Percentiles rank a stretch among this genome's conserved stretches.
Conservation (phyloP, 1,140 invertebrate species). For the Ruditapes philippinarum region DNA sequence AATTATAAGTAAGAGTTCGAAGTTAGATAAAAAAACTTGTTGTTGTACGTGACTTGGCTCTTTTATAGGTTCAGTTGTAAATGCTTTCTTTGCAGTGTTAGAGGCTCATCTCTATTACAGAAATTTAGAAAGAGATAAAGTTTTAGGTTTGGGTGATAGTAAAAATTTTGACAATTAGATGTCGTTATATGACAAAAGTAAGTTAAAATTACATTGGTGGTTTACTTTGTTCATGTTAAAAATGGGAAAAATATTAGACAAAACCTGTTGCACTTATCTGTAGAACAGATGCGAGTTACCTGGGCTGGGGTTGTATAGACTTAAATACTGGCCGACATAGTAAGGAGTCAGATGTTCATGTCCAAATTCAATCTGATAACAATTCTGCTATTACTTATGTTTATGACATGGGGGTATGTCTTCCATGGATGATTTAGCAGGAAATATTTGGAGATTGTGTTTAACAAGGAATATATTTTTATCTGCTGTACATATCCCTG, state of each 20-base stretch:
- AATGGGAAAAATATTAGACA: slow-evolving; percentile 21
- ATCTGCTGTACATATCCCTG: slow-evolving; percentile 58
- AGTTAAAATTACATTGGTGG: slow-evolving; percentile 35
- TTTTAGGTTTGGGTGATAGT: not conserved
- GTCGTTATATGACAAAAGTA: not conserved
- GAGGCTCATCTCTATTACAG: slow-evolving; percentile 4
- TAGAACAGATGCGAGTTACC: slow-evolving; percentile 50
- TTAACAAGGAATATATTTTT: slow-evolving; percentile 47
- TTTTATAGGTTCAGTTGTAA: slow-evolving; percentile 24
- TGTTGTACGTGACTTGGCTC: too few species aligned
- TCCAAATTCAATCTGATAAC: slow-evolving; percentile 57
- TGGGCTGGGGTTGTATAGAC: slow-evolving; percentile 45
- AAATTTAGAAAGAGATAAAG: slow-evolving; percentile 31
- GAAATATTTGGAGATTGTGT: slow-evolving; percentile 61
- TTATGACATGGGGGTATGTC: slow-evolving; percentile 41
- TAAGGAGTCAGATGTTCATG: slow-evolving; percentile 22
- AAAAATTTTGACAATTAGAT: not conserved
- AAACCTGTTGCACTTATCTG: not conserved
- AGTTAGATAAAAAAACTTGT: not conserved
- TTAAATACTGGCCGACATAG: not conserved
- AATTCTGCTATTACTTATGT: slow-evolving; percentile 65
- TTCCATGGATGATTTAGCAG: slow-evolving; percentile 39
- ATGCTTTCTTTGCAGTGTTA: not conserved
- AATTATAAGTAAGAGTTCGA: not conserved
- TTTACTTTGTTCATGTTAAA: not conserved